Base-by-base conservation (phyloP, 2,113 vertebrate genomes). In the Prochilodus magdalenae region DNA sequence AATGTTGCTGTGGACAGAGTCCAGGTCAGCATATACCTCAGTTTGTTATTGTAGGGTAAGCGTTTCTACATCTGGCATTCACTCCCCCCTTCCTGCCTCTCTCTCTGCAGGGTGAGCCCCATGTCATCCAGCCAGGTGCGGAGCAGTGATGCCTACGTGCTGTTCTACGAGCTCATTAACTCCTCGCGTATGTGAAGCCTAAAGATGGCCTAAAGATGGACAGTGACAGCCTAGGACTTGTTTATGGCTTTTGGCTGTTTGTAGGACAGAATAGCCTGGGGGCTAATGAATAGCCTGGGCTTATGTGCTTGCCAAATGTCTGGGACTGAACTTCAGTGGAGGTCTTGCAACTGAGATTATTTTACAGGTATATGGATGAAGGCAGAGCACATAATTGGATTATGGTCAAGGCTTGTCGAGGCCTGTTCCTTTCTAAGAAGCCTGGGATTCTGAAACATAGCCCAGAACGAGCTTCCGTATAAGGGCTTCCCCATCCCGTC, bases 61-160 rank as follows among this genome's bases (percentile, higher is more conserved):
- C 47, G 62, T 55, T 1, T 44, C 16, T 30, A 0, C 20, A 63
- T 51, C 51, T 78, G 8, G 5, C 20, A 33, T 27, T 73, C 15
- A 77, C 33, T 1, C 3, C 0, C 79, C 70, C 0, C 0, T 3
- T 2, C 15, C 73, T n/a, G 44, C 26, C 14, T 80, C 30, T 78
- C 51, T 65, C 30, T 79, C 44, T 49, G 24, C 79, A 89, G 88
- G 76, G 88, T 88, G 49, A 88, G 81, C 73, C 84, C 84, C 6
- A 86, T 96, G 93, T 96, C 95, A 14, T 94, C 95, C 84, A 95
- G 95, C 88, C 96, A 97, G 83, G 90, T 96, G 79, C 94, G 94
- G 81, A 96, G 94, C 93, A 96, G 94, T 20, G 96, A 97, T 44
- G 96, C 96, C 86, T 97, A 97, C 51, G 90, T 97, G 87, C 94